Base-by-base conservation (phyloP, 1,140 invertebrate species). In the Drosophila ficusphila region DNA sequence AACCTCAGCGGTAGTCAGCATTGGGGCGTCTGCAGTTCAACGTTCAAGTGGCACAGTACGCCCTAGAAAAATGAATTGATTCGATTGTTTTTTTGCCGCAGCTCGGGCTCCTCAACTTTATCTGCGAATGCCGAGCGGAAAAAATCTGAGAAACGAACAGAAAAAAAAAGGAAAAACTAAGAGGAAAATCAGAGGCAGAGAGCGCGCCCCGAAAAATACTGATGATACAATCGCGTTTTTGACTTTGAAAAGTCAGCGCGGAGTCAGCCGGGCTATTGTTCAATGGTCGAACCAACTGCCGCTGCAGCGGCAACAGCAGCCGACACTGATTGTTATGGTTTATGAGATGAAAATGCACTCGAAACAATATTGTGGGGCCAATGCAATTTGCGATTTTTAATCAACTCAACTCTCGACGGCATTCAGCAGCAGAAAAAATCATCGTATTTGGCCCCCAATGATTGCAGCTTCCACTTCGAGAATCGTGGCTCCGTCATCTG, bases 21-120 rank as follows among this genome's bases (percentile, higher is more conserved):
- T 88, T 88, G 85, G 85, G 89, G 89, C 89, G 89, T 90, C 86
- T 90, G 89, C 89, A 90, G 89, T 90, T 90, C 89, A 90, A 90
- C 89, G 89, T 90, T 90, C 89, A 90, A 90, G 89, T 90, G 89
- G 89, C 89, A 90, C 56, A 77, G 79, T 85, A 89, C 86, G 79
- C 86, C 76, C 86, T 90, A 90, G 83, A 89, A 89, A 86, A 89
- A 90, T 90, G 88, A 90, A 90, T 90, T 90, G 81, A 90, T 90
- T 90, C 88, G 88, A 90, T 90, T 90, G 88, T 90, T 78, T 89
- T 89, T 65, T 62, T 9, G 39, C 54, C 57, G 38, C 64, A 54
- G 39, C 75, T 47, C 58, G 16, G 64, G 52, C 61, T 67, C 61
- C 68, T 75, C 75, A 23, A 44, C 42, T 60, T 76, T 76, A 88